Evolutionary conservation across 2,113 vertebrate species (phyloP), one percentile per base, ranked within the genome.

Genomic region (Petromus typicus): DNA sequence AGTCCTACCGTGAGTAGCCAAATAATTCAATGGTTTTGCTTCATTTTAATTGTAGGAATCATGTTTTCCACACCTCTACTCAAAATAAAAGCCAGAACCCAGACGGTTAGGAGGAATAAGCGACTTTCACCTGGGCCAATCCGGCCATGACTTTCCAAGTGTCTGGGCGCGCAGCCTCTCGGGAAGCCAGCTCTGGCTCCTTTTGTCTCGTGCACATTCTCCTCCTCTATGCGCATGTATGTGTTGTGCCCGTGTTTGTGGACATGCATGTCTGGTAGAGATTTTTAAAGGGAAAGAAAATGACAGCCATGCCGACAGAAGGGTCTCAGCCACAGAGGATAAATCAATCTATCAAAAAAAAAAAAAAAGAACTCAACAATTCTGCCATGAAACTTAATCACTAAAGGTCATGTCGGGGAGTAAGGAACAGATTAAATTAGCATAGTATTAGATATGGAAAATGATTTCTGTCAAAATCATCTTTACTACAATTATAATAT

Each of bases 381-480:
- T 99, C 99, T 98, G 98, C 99, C 99, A 99, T 99, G 99, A 99
- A 99, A 99, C 99, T 99, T 99, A 99, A 99, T 99, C 99, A 99
- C 99, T 99, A 99, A 99, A 99, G 99, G 99, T 99, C 99, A 99
- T 99, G 99, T 99, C 97, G 98, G 98, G 99, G 99, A 99, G 99
- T 99, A 98, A 99, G 99, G 99, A 99, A 99, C 99, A 99, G 99
- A 99, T 99, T 99, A 99, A 99, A 99, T 99, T 99, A 99, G 99
- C 99, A 99, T 99, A 99, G 99, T 99, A 99, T 99, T 99, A 99
- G 99, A 99, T 99, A 99, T 99, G 99, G 99, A 99, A 99, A 99
- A 99, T 99, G 99, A 99, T 99, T 99, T 99, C 99, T 99, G 99
- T 99, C 99, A 99, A 99, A 99, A 99, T 99, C 99, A 99, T 99